Base-by-base conservation (phyloP, 2,888 invertebrate genomes). In the Allophyes oxyacanthae region DNA sequence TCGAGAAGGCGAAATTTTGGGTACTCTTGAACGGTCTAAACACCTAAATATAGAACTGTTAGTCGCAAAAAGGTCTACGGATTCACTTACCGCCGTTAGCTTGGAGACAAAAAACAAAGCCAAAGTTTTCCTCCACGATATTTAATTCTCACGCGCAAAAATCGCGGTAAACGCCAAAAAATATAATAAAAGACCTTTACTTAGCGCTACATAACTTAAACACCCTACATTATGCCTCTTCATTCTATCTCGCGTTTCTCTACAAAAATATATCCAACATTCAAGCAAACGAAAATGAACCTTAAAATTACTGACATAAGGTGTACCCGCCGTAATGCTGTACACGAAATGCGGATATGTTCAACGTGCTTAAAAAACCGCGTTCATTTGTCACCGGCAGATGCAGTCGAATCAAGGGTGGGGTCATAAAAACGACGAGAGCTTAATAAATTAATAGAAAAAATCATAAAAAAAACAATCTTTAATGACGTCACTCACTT, bases 361-460 rank as follows among this genome's bases (percentile, higher is more conserved):
- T 85, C 83, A 86, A 81, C 86, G 88, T 88, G 87, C 86, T 91
- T 90, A 91, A 92, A 91, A 91, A 92, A 91, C 91, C 91, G 85
- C 92, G 87, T 90, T 88, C 91, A 91, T 92, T 92, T 92, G 92
- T 92, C 91, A 90, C 85, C 86, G 85, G 90, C 92, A 91, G 91
- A 91, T 91, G 92, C 92, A 91, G 91, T 84, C 86, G 88, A 87
- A 88, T 89, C 87, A 79, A 72, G 72, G 60, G 78, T 75, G 62
- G 64, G 82, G 87, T 82, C 78, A 86, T 37, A 42, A 73, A 79
- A 83, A 38, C 6, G 15, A 71, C 71, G 72, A 32, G 11, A 14
- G 15, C 6, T 25, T 34, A 26, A 4, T 50, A 20, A 20, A n/a
- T n/a, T n/a, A n/a, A n/a, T n/a, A n/a, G n/a, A n/a, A n/a, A n/a